Evolutionary conservation across 2,888 invertebrate species (phyloP).

Genomic region (Abrostola tripartita): DNA sequence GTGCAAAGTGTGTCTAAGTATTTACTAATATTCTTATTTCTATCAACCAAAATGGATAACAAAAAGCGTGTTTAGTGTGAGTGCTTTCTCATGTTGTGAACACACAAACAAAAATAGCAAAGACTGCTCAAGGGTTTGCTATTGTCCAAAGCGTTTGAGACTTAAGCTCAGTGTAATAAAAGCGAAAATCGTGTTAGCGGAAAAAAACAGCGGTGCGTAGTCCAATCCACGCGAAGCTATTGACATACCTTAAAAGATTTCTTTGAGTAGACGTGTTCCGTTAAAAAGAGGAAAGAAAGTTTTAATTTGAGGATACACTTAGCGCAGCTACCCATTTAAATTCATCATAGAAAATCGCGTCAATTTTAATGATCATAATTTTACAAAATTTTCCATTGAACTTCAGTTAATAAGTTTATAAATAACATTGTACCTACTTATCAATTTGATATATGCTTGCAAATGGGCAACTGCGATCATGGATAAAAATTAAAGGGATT

Average conservation of each 20-base stretch:
- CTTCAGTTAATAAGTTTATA: too few species aligned
- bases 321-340: constrained; percentile 49
- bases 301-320: constrained; percentile 66
- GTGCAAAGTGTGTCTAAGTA: constrained; percentile 56
- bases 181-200: constrained; percentile 78
- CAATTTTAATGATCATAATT: not conserved
- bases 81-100: constrained; percentile 52
- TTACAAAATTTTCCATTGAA: too few species aligned
- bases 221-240: constrained; percentile 76
- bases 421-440: too few species aligned
- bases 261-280: constrained; percentile 85
- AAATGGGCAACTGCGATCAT: constrained; percentile 47
- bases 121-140: constrained; percentile 48
- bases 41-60: constrained; percentile 50
- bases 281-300: constrained; percentile 80
- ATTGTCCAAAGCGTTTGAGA: constrained; percentile 70
- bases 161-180: constrained; percentile 73
- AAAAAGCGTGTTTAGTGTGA: constrained; percentile 58
- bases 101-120: constrained; percentile 53
- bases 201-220: constrained; percentile 73
- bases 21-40: constrained; percentile 34
- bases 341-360: not conserved
- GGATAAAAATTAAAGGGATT: constrained; percentile 35
- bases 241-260: constrained; percentile 87
- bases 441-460: not conserved